A percentile compares a stretch with the other conserved stretches of the same genome.
Evolutionary conservation across 2,888 invertebrate genomes (phyloP).

Genomic region (Vesta saturnalis): DNA sequence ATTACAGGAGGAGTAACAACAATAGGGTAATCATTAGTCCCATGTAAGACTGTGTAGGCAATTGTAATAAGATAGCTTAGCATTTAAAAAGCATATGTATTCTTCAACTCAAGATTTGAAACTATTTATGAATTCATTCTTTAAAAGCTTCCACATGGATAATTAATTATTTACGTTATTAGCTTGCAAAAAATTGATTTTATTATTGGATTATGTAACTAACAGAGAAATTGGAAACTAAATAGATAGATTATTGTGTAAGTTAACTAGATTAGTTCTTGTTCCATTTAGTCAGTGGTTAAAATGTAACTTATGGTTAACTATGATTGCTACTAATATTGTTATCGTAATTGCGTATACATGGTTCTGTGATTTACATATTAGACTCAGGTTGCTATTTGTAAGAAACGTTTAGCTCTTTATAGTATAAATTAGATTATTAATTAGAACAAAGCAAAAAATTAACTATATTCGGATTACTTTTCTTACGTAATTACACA

Average conservation of each 20-base stretch:
- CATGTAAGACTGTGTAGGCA: conserved; percentile 9
- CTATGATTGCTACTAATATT: conserved; percentile 2
- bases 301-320: conserved; percentile 9
- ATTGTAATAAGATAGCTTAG: not conserved
- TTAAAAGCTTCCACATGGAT: not conserved
- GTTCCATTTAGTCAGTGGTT: conserved; percentile 1
- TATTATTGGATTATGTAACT: not conserved
- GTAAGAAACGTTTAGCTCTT: not conserved
- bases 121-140: not conserved
- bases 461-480: not conserved
- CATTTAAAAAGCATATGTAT: conserved; percentile 6
- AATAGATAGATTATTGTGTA: not conserved
- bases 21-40: conserved; percentile 14
- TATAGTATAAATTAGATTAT: conserved; percentile 1
- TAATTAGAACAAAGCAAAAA: not conserved
- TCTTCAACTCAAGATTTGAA: not conserved
- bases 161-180: not conserved
- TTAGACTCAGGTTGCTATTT: conserved; percentile 1
- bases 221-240: conserved; percentile 2
- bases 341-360: conserved; percentile 8
- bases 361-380: conserved; percentile 6
- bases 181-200: not conserved
- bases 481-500: conserved; percentile 18
- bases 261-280: conserved; percentile 3
- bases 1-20: conserved; percentile 12